Evolutionary conservation across 37 sponge, comb jelly and placozoan species (phyloP).

Genomic region (Trichoplax adhaerens): DNA sequence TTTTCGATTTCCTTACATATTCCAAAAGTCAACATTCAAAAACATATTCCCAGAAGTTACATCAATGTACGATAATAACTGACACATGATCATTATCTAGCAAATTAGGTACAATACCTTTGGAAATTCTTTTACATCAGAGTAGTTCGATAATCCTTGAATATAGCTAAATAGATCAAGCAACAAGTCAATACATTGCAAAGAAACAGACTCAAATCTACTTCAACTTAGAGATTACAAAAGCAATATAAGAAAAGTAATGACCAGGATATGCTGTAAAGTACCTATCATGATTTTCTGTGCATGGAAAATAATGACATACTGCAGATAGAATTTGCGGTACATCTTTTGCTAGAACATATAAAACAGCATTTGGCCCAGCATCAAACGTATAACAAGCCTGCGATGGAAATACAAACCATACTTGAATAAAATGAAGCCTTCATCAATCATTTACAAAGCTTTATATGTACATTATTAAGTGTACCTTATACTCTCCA

Average conservation of each 20-base stretch:
- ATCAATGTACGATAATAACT: background rate
- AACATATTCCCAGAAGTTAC: background rate
- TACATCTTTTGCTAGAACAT: conserved; percentile 24
- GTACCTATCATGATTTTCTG: background rate
- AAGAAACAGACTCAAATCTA: too few relatives aligned
- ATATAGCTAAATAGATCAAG: too few relatives aligned
- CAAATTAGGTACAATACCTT: too few relatives aligned
- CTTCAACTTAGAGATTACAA: too few relatives aligned
- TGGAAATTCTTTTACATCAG: too few relatives aligned
- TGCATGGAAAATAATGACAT: background rate
- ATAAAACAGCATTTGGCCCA: conserved; percentile 95
- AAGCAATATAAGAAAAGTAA: too few relatives aligned
- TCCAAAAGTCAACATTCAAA: background rate
- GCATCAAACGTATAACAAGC: conserved; percentile 97
- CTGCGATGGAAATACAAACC: conserved; percentile 9
- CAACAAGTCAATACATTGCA: too few relatives aligned
- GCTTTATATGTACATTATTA: too few relatives aligned
- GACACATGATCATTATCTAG: too few relatives aligned
- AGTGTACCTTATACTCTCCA: conserved; percentile 29
- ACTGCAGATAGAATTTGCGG: background rate
- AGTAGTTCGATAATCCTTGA: too few relatives aligned
- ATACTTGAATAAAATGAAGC: background rate
- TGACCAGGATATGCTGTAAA: too few relatives aligned
- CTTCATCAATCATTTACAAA: too few relatives aligned
- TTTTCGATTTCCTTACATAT: background rate